phyloP scores from a whole-genome alignment of 2,113 vertebrate species.

The Caretta caretta region DNA sequence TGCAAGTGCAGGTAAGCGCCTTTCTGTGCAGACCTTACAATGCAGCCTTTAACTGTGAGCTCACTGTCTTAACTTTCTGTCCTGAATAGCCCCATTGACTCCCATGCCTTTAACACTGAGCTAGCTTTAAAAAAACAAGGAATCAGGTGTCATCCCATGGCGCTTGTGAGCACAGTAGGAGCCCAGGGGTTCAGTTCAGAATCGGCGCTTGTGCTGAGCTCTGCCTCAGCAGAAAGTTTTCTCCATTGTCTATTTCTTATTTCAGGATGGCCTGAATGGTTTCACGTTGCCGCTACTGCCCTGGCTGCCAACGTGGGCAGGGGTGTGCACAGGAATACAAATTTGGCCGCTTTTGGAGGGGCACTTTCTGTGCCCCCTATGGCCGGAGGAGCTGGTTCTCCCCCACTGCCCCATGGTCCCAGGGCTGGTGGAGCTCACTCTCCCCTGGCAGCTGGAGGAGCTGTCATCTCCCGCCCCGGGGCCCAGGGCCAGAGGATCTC shows the following conservation, averaged over 20 bases:
- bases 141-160: not conserved
- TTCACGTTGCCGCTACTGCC: not conserved
- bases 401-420: too few species aligned
- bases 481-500: too few species aligned
- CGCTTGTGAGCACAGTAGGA: not conserved
- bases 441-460: too few species aligned
- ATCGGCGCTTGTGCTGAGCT: not conserved
- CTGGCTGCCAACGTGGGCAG: too few species aligned
- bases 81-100: not conserved
- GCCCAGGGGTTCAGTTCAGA: not conserved
- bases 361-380: too few species aligned
- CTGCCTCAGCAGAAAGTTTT: not conserved
- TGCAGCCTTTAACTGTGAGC: not conserved
- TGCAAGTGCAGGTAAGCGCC: not conserved
- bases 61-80: not conserved
- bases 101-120: not conserved
- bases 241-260: not conserved
- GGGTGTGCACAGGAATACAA: too few species aligned
- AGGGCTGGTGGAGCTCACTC: too few species aligned
- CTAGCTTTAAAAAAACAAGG: not conserved
- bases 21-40: not conserved
- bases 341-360: too few species aligned
- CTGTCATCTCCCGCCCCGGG: too few species aligned
- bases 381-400: too few species aligned
- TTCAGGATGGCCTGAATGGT: not conserved